Conservation (phyloP, 2,797 vertebrate genomes). For the Cirrhinus molitorella region DNA sequence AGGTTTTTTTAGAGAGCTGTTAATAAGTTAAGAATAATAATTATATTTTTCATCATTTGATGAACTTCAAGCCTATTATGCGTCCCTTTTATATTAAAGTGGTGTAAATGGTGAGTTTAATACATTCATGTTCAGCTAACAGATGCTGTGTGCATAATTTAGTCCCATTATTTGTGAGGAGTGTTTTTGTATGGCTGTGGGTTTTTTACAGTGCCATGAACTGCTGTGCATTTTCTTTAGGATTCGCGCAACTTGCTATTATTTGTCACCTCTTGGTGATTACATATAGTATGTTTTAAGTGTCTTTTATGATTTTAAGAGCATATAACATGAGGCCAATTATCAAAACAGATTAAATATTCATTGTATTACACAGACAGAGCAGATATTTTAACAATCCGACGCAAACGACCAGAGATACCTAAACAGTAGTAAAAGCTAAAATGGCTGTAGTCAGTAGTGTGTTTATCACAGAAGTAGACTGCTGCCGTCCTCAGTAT, state of each 20-base stretch:
- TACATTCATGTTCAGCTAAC: not conserved
- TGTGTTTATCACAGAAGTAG: not conserved
- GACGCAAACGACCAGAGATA: not conserved
- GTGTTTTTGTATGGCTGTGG: conserved; percentile 3
- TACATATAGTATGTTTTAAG: not conserved
- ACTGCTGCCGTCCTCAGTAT: not conserved
- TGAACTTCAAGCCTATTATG: not conserved
- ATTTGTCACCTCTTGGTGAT: not conserved
- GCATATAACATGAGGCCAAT: not conserved
- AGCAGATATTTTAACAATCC: not conserved
- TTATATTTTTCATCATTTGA: conserved; percentile 5
- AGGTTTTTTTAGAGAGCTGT: not conserved
- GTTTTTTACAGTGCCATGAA: conserved; percentile 8
- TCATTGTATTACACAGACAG: conserved; percentile 5
- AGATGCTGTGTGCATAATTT: not conserved
- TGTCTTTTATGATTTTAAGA: conserved; percentile 9
- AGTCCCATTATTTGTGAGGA: not conserved
- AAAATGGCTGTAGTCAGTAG: not conserved
- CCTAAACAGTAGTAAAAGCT: not conserved
- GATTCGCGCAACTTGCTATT: not conserved
- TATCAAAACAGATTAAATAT: too few species aligned
- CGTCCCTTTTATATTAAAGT: not conserved
- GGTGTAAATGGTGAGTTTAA: not conserved
- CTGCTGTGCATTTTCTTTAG: conserved; percentile 4
- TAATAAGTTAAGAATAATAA: not conserved